Percentiles rank a stretch among this genome's conserved stretches.
These are phyloP conservation scores for Archips xylosteana DNA, from an alignment of 2,888 invertebrate species.

Conservation along the genomic window DNA sequence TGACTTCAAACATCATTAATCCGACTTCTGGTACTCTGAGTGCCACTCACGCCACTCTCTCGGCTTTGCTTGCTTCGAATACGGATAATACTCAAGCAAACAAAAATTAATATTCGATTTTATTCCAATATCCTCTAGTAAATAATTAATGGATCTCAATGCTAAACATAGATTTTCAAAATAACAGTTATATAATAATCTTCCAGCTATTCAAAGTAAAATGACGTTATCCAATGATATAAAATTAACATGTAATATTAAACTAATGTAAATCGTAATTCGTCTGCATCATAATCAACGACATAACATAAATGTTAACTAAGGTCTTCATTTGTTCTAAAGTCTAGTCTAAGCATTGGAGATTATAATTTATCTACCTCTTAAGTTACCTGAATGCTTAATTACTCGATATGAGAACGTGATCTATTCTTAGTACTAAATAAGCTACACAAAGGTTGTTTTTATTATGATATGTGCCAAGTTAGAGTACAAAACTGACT, in stretches of 20 bases:
- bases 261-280: not conserved
- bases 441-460: constrained; percentile 41
- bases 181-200: not conserved
- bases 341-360: constrained; percentile 4
- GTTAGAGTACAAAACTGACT: constrained; percentile 41
- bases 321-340: not conserved
- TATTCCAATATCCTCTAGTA: constrained; percentile 29
- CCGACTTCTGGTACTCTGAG: constrained; percentile 76
- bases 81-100: constrained; percentile 55
- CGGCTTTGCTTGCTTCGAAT: constrained; percentile 73
- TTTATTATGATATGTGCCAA: constrained; percentile 41
- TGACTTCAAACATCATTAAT: constrained; percentile 64
- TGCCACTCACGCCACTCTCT: constrained; percentile 81
- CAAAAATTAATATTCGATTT: constrained; percentile 45
- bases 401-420: constrained; percentile 30
- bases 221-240: not conserved
- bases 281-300: not conserved
- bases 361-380: constrained; percentile 57
- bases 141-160: constrained; percentile 32
- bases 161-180: constrained; percentile 13
- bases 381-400: constrained; percentile 56
- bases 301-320: not conserved
- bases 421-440: constrained; percentile 24
- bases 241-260: not conserved
- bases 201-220: not conserved